phyloP scores from a whole-genome alignment of 2,888 invertebrate species.

The Seladonia tumulorum region DNA sequence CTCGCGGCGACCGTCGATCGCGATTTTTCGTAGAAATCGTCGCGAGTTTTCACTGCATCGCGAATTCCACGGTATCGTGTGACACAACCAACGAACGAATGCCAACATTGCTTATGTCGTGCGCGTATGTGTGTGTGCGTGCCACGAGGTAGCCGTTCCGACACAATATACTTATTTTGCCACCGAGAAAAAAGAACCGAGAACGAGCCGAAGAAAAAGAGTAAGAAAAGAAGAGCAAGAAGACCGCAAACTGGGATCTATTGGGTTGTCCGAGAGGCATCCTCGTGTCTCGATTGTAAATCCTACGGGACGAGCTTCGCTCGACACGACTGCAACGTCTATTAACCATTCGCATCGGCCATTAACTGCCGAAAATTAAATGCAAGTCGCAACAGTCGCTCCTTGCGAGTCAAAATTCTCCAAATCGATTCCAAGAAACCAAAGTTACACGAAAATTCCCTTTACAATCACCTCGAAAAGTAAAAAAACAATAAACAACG shows the following conservation, averaged over 20 bases:
- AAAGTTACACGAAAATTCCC: not conserved
- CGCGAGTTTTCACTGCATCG: conserved; percentile 37
- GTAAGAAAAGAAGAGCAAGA: conserved; percentile 1
- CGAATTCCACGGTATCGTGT: conserved; percentile 3
- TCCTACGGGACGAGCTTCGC: not conserved
- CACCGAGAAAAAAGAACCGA: not conserved
- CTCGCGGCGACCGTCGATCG: not conserved
- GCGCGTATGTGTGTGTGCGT: not conserved
- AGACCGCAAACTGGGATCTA: not conserved
- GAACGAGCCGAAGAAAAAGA: conserved; percentile 7
- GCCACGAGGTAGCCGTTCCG: not conserved
- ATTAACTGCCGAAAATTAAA: not conserved
- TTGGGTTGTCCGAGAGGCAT: not conserved
- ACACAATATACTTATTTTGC: conserved; percentile 11
- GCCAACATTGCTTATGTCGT: not conserved
- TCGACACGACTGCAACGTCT: not conserved
- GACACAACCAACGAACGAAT: not conserved
- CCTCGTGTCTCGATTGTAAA: not conserved
- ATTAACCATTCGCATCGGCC: too few species aligned
- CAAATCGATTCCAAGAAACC: not conserved
- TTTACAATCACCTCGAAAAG: not conserved
- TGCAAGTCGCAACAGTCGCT: too few species aligned
- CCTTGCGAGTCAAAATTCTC: not conserved
- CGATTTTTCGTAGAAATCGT: conserved; percentile 24
- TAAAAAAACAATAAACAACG: not conserved